Percentiles rank a stretch among this genome's conserved stretches.
These are phyloP conservation scores for cat (Felis catus) DNA, from an alignment of 2,113 vertebrate species.

Conservation along the genomic window F.catus_Fca126_mat1.0 CM031411.1:7300501-7301000, in stretches of 20 bases:
- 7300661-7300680: background rate
- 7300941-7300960: background rate
- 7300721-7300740: background rate
- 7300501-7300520: background rate
- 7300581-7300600: too few species aligned
- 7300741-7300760: background rate
- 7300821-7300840: too few species aligned
- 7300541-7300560: background rate
- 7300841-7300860: background rate
- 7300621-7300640: background rate
- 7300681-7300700: background rate
- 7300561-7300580: background rate
- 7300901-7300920: background rate
- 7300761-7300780: too few species aligned
- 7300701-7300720: background rate
- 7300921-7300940: background rate
- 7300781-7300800: background rate
- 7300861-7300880: background rate
- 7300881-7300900: background rate
- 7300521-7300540: background rate
- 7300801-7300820: background rate
- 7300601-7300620: too few species aligned
- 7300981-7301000: background rate
- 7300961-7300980: background rate
- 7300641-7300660: background rate